Conservation (phyloP, 2,797 vertebrate species). For the Lutjanus argentimaculatus region DNA sequence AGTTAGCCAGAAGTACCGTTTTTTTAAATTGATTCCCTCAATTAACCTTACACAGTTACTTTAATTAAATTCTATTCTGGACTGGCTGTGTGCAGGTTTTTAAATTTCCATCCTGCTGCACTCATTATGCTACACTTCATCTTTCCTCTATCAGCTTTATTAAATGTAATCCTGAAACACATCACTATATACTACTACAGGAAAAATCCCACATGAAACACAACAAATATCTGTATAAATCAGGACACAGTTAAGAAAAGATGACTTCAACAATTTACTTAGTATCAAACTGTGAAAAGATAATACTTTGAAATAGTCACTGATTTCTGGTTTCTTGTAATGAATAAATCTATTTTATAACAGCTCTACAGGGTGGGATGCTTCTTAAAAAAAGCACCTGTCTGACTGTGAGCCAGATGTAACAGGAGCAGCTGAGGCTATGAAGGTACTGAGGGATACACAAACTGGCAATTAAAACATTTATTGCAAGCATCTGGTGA, state of each 20-base stretch:
- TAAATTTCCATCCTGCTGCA: constrained; percentile 18
- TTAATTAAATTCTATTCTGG: constrained; percentile 49
- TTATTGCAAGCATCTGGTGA: constrained; percentile 56
- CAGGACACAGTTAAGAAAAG: neutral
- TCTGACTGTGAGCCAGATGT: constrained; percentile 38
- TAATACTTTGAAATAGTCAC: neutral
- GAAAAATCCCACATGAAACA: neutral
- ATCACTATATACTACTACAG: neutral
- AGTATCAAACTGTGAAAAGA: neutral
- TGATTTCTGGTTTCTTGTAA: constrained; percentile 1
- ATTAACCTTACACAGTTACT: constrained; percentile 44
- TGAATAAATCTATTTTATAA: constrained; percentile 2
- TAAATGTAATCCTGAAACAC: constrained; percentile 7
- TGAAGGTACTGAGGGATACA: constrained; percentile 28
- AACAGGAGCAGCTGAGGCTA: constrained; percentile 38
- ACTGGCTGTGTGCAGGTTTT: constrained; percentile 34
- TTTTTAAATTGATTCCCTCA: constrained; percentile 32
- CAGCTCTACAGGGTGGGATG: constrained; percentile 1
- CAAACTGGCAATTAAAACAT: constrained; percentile 56
- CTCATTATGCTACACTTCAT: constrained; percentile 29
- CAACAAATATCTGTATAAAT: neutral
- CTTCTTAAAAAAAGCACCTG: constrained; percentile 23
- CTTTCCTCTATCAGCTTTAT: constrained; percentile 13
- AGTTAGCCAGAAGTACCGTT: constrained; percentile 7
- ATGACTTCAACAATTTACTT: neutral